Conservation (phyloP, 2,888 invertebrate genomes). For the Agonopterix heracliana region DNA sequence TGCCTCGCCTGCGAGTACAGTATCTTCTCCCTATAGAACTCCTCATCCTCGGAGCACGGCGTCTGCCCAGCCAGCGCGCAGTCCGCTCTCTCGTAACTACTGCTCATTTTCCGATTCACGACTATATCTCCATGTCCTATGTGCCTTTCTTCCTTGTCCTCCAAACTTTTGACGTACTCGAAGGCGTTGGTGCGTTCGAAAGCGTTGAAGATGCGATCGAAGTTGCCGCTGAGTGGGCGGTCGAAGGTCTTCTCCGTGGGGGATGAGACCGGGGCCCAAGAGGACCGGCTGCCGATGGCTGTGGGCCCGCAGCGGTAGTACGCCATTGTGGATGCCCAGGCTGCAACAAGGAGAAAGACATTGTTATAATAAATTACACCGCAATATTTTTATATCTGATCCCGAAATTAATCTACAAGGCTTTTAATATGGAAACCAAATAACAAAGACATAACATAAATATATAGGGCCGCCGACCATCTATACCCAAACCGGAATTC, state of each 20-base stretch:
- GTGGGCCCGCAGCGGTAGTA: conserved; percentile 67
- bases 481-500: too few species aligned
- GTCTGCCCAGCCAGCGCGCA: conserved; percentile 71
- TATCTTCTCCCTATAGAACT: conserved; percentile 83
- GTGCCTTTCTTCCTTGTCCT: conserved; percentile 40
- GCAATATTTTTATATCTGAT: too few species aligned
- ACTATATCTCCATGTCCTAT: conserved; percentile 60
- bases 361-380: not conserved
- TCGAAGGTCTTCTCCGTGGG: conserved; percentile 50
- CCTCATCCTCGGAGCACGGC: conserved; percentile 76
- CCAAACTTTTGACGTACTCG: conserved; percentile 44
- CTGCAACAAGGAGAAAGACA: not conserved
- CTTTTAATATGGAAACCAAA: too few species aligned
- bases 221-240: conserved; percentile 65
- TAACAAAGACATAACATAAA: too few species aligned
- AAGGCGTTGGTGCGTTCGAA: conserved; percentile 72
- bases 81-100: conserved; percentile 66
- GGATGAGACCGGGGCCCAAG: conserved; percentile 79
- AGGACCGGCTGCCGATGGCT: conserved; percentile 65
- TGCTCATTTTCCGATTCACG: conserved; percentile 59
- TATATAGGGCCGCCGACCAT: too few species aligned
- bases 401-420: too few species aligned
- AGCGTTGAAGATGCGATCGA: conserved; percentile 63
- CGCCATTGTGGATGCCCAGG: conserved; percentile 40
- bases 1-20: conserved; percentile 86